phyloP scores from a whole-genome alignment of 2,113 vertebrate genomes.

The Holacanthus passer region DNA sequence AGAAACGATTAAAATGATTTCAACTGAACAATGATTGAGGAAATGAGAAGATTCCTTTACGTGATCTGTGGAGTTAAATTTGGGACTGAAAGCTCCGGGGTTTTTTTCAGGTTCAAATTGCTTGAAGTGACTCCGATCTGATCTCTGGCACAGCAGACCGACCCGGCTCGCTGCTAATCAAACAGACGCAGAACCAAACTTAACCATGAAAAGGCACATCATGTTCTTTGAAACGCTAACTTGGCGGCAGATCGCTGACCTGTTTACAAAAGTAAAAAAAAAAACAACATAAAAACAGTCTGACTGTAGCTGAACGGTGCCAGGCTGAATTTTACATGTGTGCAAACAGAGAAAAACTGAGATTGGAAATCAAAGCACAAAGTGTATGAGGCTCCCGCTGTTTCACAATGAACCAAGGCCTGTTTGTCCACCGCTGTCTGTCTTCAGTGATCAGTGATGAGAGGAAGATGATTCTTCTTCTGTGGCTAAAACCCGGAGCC shows the following conservation, averaged over 20 bases:
- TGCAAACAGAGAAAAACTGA: constrained; percentile 83
- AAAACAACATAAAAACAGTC: constrained; percentile 31
- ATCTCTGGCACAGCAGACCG: neutral
- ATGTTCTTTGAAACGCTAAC: constrained; percentile 73
- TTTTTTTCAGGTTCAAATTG: neutral
- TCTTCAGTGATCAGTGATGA: constrained; percentile 22
- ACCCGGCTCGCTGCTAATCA: neutral
- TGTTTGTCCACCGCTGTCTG: constrained; percentile 33
- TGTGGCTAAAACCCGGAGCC: no score
- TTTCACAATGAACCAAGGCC: constrained; percentile 72
- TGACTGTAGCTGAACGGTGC: constrained; percentile 33
- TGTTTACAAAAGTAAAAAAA: constrained; percentile 69
- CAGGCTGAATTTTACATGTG: constrained; percentile 82
- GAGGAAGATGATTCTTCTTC: neutral
- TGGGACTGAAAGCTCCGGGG: neutral
- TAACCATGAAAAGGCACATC: constrained; percentile 80
- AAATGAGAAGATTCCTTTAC: neutral
- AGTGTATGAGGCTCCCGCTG: constrained; percentile 86
- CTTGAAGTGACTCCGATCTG: neutral
- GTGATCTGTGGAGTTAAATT: neutral
- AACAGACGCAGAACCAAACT: constrained; percentile 45
- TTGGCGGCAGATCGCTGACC: constrained; percentile 67
- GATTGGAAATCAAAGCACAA: constrained; percentile 74
- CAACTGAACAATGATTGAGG: neutral
- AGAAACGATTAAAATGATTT: neutral